Base-by-base conservation (phyloP, 2,113 vertebrate species). In the Leptodactylus fuscus region DNA sequence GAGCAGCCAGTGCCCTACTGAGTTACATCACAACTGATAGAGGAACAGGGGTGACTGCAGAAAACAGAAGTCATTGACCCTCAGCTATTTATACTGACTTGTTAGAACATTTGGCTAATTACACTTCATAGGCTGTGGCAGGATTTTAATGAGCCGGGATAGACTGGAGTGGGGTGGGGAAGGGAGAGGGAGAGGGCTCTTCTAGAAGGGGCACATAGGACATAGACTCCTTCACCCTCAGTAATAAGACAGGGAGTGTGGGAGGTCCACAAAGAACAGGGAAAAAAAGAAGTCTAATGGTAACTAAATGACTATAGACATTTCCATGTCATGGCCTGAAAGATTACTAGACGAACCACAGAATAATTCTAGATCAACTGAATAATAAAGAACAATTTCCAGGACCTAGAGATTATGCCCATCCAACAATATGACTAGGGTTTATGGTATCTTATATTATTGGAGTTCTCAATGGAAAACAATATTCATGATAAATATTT, bases 61-160 rank as follows among this genome's bases (percentile, higher is more conserved):
- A 90, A 90, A 87, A 89, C 87, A 81, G 20, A 89, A 90, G 90
- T 89, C 90, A 89, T 32, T 90, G 91, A 92, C 89, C 89, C 91
- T 86, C 90, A 75, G 88, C 44, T 87, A 89, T 93, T 92, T 91
- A 91, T 87, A 89, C 24, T 73, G 81, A 88, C 74, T 73, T 87
- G 83, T 91, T 13, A 44, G 89, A 91, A 87, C 88, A 90, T 88
- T 89, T 87, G 89, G 88, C 85, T 90, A 89, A 91, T 89, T 91
- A 89, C 90, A 92, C 86, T 90, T 91, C 90, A 88, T 88, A 34
- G 87, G 53, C 81, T 1, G 15, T 46, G 88, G 80, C 81, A 27
- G 79, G 44, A 0, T 70, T 85, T 88, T 89, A 89, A 90, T 85
- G 86, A 89, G 85, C 13, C 38, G 3, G 65, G 67, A 71, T 29